Evolutionary conservation across 1,140 invertebrate genomes (phyloP), one percentile per base, ranked within the genome.

Genomic region (Heterodera schachtii): DNA sequence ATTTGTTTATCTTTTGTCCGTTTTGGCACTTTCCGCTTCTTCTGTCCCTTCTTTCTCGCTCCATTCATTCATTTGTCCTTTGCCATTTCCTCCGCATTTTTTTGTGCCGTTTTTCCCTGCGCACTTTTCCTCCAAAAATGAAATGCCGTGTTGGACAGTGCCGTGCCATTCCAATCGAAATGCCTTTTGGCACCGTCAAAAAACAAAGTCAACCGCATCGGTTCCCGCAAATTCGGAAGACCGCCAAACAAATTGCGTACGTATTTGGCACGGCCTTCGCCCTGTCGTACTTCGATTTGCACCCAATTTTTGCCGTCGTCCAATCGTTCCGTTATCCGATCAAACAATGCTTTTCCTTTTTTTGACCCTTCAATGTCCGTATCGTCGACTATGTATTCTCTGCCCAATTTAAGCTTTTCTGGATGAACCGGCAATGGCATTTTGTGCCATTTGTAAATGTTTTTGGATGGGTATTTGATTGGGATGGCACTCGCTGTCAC

Each of bases 381-480:
- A 0, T 52, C 52, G 52, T 16, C 6, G 16, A 52, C 52, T 52
- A 11, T 52, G 52, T 11, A 52, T 52, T 52, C 3, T 52, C 16
- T 9, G 16, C 52, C 52, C 52, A 52, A 9, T 52, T 52, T 9
- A 8, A 52, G 52, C 52, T 9, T 52, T 16, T 11, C 3, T 6
- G 52, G 6, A 52, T 52, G 52, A 8, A 52, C 52, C 9, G 52
- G 52, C 6, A 52, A 52, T 11, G 9, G 16, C 16, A 64, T 64
- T 64, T 64, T 64, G 57, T 64, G 57, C 57, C 57, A 64, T 64
- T 64, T 5, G 57, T 64, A 64, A 64, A 64, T 64, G 57, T 64
- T 13, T 64, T 7, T 16, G 52, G 52, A 52, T 52, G 52, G 52
- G 16, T 52, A 52, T 11, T 16, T 52, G 9, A 11, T 52, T 52